Percentiles rank a stretch among this genome's conserved stretches.
Evolutionary conservation across 1,140 invertebrate genomes (phyloP).

Genomic region (Phymastichus coffea): DNA sequence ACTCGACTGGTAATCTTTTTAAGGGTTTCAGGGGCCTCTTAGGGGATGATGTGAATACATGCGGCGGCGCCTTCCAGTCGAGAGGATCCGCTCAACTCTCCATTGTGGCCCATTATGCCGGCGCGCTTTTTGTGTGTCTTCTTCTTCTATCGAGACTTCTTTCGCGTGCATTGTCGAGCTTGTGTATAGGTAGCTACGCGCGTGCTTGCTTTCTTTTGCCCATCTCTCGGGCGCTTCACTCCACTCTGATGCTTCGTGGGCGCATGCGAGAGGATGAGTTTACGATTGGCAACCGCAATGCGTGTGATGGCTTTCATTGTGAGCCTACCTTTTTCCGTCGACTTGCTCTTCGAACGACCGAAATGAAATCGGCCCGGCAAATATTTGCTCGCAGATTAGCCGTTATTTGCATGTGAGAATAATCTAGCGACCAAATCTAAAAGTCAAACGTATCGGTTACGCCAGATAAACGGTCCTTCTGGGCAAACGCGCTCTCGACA

Average conservation of each 20-base stretch:
- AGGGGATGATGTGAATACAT: not conserved
- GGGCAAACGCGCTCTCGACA: no score
- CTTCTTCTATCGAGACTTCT: not conserved
- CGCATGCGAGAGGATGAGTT: constrained; percentile 13
- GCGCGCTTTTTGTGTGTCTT: constrained; percentile 9
- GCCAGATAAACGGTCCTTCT: no score
- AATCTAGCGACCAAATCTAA: no score
- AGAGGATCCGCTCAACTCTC: not conserved
- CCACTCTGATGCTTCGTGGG: not conserved
- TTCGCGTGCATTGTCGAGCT: not conserved
- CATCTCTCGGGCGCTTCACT: not conserved
- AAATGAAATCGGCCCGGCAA: no score
- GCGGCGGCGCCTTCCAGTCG: constrained; percentile 17
- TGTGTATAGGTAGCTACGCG: not conserved
- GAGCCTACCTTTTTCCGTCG: constrained; percentile 18
- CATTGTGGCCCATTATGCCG: constrained; percentile 12
- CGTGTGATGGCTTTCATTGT: not conserved
- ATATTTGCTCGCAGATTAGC: no score
- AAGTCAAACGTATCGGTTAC: no score
- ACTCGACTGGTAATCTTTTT: constrained; percentile 29
- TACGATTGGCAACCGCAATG: constrained; percentile 10
- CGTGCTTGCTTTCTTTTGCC: not conserved
- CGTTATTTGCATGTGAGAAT: no score
- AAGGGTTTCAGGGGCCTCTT: constrained; percentile 17
- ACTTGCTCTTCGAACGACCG: no score